These are phyloP conservation scores for Carassius gibelio DNA, from an alignment of 2,113 vertebrate species.

Conservation along the genomic window DNA sequence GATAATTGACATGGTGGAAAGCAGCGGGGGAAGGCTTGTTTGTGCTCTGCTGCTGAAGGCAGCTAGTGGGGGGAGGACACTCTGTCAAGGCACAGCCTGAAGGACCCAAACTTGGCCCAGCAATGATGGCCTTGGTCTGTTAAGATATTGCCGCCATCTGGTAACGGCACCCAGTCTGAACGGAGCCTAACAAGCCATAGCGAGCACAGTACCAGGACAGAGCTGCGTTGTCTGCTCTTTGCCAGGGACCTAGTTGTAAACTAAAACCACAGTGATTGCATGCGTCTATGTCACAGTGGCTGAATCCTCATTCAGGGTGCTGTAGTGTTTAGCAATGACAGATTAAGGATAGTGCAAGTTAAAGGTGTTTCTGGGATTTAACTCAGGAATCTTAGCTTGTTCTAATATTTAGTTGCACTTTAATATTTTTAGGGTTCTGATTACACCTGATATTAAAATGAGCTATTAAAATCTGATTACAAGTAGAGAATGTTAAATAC, in stretches of 20 bases:
- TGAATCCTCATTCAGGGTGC: not conserved
- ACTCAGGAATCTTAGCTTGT: not conserved
- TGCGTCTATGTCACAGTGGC: constrained; percentile 15
- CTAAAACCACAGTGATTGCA: constrained; percentile 17
- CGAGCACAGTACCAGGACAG: constrained; percentile 17
- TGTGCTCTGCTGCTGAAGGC: constrained; percentile 31
- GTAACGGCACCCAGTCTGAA: constrained; percentile 35
- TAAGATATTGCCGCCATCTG: constrained; percentile 52
- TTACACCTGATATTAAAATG: not conserved
- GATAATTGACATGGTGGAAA: constrained; percentile 53
- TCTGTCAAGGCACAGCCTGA: constrained; percentile 43
- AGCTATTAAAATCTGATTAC: not conserved
- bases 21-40: constrained; percentile 52
- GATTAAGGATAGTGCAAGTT: not conserved
- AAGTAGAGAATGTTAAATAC: not conserved
- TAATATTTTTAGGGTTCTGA: not conserved
- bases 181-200: constrained; percentile 49
- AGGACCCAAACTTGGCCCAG: constrained; percentile 38
- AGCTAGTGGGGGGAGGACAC: constrained; percentile 32
- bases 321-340: not conserved
- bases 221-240: constrained; percentile 29
- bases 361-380: not conserved
- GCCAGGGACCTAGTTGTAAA: constrained; percentile 35
- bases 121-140: constrained; percentile 41
- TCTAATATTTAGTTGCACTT: constrained; percentile 1